Conservation (phyloP, 2,797 vertebrate genomes). For the Cossypha heuglini region DNA sequence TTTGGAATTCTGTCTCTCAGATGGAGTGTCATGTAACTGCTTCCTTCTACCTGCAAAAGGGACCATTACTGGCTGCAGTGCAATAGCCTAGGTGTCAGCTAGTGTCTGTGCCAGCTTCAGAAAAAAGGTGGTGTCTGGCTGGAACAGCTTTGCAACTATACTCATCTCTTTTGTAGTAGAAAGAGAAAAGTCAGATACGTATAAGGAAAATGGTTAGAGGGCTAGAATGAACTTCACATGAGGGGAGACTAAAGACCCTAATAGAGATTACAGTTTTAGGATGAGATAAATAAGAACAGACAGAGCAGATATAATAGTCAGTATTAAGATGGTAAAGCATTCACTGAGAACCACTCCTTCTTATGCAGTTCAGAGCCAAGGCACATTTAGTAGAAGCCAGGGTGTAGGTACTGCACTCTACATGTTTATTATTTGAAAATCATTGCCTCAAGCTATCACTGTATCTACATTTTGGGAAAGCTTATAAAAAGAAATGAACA, state of each 20-base stretch:
- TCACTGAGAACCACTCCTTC: background rate
- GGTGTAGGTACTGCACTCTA: background rate
- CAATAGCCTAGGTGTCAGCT: background rate
- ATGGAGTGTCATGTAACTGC: background rate
- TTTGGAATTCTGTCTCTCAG: background rate
- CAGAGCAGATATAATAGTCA: background rate
- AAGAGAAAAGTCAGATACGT: background rate
- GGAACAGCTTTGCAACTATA: background rate
- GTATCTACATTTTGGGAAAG: background rate
- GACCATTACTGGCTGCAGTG: background rate
- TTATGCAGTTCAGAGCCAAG: background rate
- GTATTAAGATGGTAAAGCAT: background rate
- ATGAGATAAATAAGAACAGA: background rate
- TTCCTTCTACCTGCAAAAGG: background rate
- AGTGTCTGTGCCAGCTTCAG: background rate
- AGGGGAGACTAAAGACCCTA: background rate
- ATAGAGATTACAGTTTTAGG: background rate
- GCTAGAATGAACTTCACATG: background rate
- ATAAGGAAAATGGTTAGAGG: background rate
- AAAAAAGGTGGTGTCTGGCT: background rate
- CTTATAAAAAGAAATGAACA: background rate
- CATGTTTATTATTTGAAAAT: background rate
- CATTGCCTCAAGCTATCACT: background rate
- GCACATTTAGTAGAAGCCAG: background rate
- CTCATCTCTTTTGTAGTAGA: background rate